Percentiles rank a stretch among this genome's conserved stretches.
These are phyloP conservation scores for Pocota personata DNA, from an alignment of 2,888 invertebrate species.

Conservation along the genomic window DNA sequence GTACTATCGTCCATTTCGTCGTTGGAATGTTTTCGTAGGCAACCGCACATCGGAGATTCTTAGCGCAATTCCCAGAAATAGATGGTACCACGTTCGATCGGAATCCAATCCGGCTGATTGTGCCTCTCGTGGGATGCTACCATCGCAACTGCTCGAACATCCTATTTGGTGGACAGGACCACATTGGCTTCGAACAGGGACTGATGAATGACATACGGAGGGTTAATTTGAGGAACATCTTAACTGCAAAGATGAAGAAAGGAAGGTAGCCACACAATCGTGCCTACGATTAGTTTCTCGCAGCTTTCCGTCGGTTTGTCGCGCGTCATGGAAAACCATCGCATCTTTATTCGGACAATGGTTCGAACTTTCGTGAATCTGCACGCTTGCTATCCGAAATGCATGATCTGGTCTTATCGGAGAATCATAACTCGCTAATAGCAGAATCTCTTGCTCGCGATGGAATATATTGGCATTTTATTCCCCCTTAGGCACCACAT, in stretches of 20 bases:
- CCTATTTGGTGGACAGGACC: slow-evolving; percentile 70
- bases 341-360: no score
- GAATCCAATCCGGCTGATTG: slow-evolving; percentile 68
- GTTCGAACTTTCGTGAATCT: no score
- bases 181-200: slow-evolving; percentile 21
- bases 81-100: slow-evolving; percentile 64
- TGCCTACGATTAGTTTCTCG: no score
- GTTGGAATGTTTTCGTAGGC: slow-evolving; percentile 53
- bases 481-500: no score
- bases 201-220: not conserved
- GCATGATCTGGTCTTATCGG: slow-evolving; percentile 5
- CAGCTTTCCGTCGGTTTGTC: no score
- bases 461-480: slow-evolving; percentile 57
- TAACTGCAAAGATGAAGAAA: no score
- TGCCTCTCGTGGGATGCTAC: slow-evolving; percentile 62
- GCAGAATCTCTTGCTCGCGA: slow-evolving; percentile 48
- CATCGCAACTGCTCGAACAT: slow-evolving; percentile 27
- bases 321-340: no score
- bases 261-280: no score
- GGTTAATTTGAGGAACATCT: no score
- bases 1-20: slow-evolving; percentile 56
- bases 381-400: no score
- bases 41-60: slow-evolving; percentile 62
- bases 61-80: slow-evolving; percentile 12
- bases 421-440: slow-evolving; percentile 9